Percentiles rank a stretch among this genome's conserved stretches.
phyloP scores from a whole-genome alignment of 1,140 invertebrate species.

The Drosophila sulfurigaster region DNA sequence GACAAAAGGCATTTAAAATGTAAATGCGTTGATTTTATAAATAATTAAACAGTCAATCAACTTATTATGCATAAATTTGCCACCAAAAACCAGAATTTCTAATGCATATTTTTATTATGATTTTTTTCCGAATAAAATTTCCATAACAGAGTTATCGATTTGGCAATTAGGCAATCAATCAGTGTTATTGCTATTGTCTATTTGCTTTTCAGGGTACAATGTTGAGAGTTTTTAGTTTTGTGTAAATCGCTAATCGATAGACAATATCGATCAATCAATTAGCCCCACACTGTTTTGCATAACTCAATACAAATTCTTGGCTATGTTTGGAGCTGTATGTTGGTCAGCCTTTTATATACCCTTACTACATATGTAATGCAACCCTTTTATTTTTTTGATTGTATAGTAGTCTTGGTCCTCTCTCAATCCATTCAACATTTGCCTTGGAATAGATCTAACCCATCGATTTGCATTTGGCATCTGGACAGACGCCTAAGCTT shows the following conservation, averaged over 20 bases:
- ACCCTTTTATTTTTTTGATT: not conserved
- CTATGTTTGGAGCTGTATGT: not conserved
- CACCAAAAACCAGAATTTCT: no score
- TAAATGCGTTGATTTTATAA: not conserved
- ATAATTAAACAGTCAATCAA: slow-evolving; percentile 5
- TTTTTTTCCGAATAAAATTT: no score
- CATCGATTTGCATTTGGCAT: slow-evolving; percentile 39
- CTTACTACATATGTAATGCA: not conserved
- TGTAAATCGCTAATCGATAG: not conserved
- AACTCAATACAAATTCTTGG: not conserved
- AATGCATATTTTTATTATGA: no score
- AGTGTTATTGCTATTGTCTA: no score
- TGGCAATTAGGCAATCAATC: no score
- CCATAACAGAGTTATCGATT: no score
- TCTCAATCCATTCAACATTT: slow-evolving; percentile 28
- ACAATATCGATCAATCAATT: slow-evolving; percentile 3
- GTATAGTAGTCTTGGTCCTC: not conserved
- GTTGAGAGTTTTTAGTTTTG: no score
- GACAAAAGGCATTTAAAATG: no score
- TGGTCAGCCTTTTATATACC: not conserved
- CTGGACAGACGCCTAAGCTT: slow-evolving; percentile 5
- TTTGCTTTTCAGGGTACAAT: no score
- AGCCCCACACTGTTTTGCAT: not conserved
- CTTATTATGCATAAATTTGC: not conserved
- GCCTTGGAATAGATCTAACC: slow-evolving; percentile 29